Base-by-base conservation (phyloP, 2,113 vertebrate genomes). In the Cephalopterus ornatus region DNA sequence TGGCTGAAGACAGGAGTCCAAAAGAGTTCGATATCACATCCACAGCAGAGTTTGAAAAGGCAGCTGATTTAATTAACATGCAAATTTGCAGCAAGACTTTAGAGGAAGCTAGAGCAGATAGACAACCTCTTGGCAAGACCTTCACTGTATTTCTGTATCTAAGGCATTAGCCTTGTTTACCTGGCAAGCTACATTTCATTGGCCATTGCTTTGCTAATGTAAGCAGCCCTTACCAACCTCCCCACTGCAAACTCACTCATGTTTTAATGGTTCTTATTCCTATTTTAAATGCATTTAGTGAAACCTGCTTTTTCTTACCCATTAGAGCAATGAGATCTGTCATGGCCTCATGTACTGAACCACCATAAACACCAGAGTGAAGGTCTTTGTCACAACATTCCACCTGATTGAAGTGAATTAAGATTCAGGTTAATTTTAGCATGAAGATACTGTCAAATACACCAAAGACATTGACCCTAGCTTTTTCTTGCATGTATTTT, bases 271-370 rank as follows among this genome's bases (percentile, higher is more conserved):
- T 7, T 68, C 27, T 79, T 70, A 41, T 3, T 74, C 56, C n/a
- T 49, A 68, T 8, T 91, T 32, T 8, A 91, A 46, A 76, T 8
- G 12, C 27, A 49, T 47, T 28, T 37, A 83, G 50, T 47, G n/a
- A 83, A 93, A 78, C 2, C 37, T 62, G 14, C 12, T 65, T 75
- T 80, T 74, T 90, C 99, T 98, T 97, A 98, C 99, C 98, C 99
- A 99, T 99, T 32, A 99, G 96, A 53, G 97, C 19, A 52, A 99
- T 98, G 58, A 99, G 98, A 93, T 99, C 99, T 0, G 98, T 99
- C 99, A 99, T 99, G 77, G 99, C 99, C 93, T 99, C 99, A 16
- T 99, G 98, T 27, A 99, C 98, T 0, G 99, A 99, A 12, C 99
- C 99, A 9, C 99, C 99, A 56, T 99, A 99, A 80, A 99, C 99